These are phyloP conservation scores for Oppia nitens DNA, from an alignment of 1,140 invertebrate genomes.

Conservation along the genomic window DNA sequence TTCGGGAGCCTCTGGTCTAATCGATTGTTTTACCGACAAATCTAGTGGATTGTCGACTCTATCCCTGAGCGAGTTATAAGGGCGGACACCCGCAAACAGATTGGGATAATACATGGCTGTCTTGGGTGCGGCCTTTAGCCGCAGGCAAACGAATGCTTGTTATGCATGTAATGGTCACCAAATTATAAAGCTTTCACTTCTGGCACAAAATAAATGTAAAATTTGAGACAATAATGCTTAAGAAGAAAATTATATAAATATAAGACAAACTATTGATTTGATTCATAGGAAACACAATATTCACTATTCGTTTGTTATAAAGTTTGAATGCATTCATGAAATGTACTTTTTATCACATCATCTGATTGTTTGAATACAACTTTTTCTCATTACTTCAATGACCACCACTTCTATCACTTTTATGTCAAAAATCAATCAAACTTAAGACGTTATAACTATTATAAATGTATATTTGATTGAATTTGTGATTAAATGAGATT, in stretches of 20 bases:
- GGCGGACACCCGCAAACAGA: not conserved
- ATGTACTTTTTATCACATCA: too few relatives aligned
- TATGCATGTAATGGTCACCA: not conserved
- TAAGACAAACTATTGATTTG: too few relatives aligned
- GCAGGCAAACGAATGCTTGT: not conserved
- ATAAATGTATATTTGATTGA: too few relatives aligned
- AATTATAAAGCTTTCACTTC: not conserved
- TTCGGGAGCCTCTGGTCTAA: not conserved
- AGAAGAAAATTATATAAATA: not conserved
- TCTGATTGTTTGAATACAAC: too few relatives aligned
- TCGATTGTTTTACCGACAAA: not conserved
- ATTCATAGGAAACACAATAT: too few relatives aligned
- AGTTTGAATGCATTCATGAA: too few relatives aligned
- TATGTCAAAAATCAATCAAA: too few relatives aligned
- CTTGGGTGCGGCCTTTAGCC: not conserved
- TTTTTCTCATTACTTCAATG: too few relatives aligned
- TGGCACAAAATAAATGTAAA: not conserved
- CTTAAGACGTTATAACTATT: too few relatives aligned
- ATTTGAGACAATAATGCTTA: not conserved
- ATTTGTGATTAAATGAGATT: too few relatives aligned
- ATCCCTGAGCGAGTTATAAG: not conserved
- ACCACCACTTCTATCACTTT: too few relatives aligned
- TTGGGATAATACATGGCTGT: not conserved
- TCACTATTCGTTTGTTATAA: too few relatives aligned
- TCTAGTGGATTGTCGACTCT: not conserved